Conservation (phyloP, 1,140 invertebrate genomes). For the Pseudomyrmex concolor region DNA sequence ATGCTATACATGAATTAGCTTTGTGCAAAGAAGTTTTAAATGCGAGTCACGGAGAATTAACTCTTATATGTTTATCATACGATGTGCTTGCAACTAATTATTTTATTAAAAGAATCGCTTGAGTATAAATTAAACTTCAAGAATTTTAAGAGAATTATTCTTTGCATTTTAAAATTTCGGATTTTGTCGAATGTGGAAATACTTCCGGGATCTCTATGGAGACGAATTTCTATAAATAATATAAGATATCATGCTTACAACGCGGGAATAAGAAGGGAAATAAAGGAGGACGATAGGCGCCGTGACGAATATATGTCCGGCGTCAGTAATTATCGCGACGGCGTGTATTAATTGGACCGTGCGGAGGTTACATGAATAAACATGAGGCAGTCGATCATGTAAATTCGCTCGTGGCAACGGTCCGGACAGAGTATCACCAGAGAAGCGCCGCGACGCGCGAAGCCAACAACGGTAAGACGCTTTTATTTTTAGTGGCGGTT, state of each 20-base stretch:
- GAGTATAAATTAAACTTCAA: no score
- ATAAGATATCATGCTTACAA: not conserved
- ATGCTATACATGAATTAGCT: not conserved
- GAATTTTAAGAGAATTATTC: no score
- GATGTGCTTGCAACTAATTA: not conserved
- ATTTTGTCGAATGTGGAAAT: not conserved
- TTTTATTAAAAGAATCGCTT: not conserved
- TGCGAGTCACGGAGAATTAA: not conserved
- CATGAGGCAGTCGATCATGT: constrained; percentile 47
- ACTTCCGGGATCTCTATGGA: not conserved
- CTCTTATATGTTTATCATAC: not conserved
- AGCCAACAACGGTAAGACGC: not conserved
- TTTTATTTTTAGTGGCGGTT: constrained; percentile 47
- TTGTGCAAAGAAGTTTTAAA: not conserved
- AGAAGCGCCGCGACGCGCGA: not conserved
- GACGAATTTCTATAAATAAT: no score
- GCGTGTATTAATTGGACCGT: constrained; percentile 52
- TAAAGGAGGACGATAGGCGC: not conserved
- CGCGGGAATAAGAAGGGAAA: no score
- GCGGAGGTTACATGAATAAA: constrained; percentile 44
- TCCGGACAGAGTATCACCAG: not conserved
- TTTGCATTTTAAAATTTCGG: not conserved
- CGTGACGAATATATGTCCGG: not conserved
- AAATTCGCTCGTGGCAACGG: constrained; percentile 37
- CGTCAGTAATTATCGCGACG: constrained; percentile 36